Evolutionary conservation across 2,888 invertebrate genomes (phyloP), one percentile per base, ranked within the genome.

Genomic region (Parnassius glacialis): DNA sequence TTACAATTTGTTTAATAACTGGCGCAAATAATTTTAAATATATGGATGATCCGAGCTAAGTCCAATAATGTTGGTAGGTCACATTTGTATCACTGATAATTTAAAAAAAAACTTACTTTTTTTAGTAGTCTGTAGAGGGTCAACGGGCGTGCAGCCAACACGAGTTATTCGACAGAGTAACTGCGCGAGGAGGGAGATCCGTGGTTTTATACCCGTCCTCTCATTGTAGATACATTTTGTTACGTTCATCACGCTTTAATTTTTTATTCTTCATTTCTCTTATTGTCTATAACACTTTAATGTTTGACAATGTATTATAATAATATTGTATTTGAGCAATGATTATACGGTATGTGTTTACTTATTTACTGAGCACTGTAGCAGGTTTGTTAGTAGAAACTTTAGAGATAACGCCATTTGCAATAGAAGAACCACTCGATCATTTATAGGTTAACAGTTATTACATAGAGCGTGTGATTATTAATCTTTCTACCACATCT

Each of bases 111-210:
- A 83, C 83, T 84, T 79, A 84, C 83, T 69, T 75, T 69, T 75
- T 74, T 73, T 73, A 67, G 64, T 65, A 41, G 67, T 67, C 50
- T 54, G 41, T 48, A 13, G 12, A 55, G 10, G 43, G 52, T 48
- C 55, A 48, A 13, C 25, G 12, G 53, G 44, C 57, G 80, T 72
- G 68, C 74, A 65, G 68, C 67, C 72, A 72, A 69, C 74, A 68
- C 75, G 71, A 63, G 65, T 64, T 68, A 75, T 75, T 65, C 79
- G 20, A 52, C 61, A 80, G 76, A 71, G 67, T 85, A 81, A 74
- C 71, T 73, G 68, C 65, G 72, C 72, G 78, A 76, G 79, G 80
- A 71, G 80, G 81, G 85, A 80, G 77, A 67, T 65, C 72, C 73
- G 71, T 65, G 62, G 70, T 76, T 85, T 76, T 85, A 85, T 85